These are phyloP conservation scores for Celastrina argiolus DNA, from an alignment of 2,888 invertebrate genomes.

Conservation along the genomic window DNA sequence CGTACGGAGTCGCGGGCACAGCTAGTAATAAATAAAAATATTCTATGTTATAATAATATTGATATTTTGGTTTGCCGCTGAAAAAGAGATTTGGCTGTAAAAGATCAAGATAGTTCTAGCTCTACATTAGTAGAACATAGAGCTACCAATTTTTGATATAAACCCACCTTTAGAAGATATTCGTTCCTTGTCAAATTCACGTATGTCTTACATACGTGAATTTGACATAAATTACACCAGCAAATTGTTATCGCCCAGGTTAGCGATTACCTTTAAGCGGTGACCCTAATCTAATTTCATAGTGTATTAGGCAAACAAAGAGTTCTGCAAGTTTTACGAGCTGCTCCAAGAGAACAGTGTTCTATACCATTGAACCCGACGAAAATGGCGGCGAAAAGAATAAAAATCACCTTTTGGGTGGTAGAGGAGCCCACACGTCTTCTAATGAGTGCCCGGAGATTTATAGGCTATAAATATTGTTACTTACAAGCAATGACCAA, in stretches of 20 bases:
- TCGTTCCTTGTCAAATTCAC: background rate
- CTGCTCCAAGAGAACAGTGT: conserved; percentile 30
- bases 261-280: conserved; percentile 1
- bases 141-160: too few relatives aligned
- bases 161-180: background rate
- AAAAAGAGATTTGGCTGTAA: too few relatives aligned
- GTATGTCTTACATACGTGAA: background rate
- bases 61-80: too few relatives aligned
- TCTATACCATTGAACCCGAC: conserved; percentile 44
- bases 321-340: conserved; percentile 32
- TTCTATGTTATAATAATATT: too few relatives aligned
- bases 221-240: background rate
- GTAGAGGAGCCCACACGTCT: conserved; percentile 67
- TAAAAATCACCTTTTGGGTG: conserved; percentile 47
- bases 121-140: too few relatives aligned
- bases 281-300: conserved; percentile 23
- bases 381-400: conserved; percentile 42
- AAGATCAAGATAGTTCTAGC: too few relatives aligned
- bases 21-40: too few relatives aligned
- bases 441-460: conserved; percentile 63
- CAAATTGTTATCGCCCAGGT: conserved; percentile 1
- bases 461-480: conserved; percentile 69
- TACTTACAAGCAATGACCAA: conserved; percentile 56
- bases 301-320: conserved; percentile 26
- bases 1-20: too few relatives aligned